A percentile compares a stretch with the other conserved stretches of the same genome.
Evolutionary conservation across 2,888 invertebrate species (phyloP).

Genomic region (Dasypolia templi): DNA sequence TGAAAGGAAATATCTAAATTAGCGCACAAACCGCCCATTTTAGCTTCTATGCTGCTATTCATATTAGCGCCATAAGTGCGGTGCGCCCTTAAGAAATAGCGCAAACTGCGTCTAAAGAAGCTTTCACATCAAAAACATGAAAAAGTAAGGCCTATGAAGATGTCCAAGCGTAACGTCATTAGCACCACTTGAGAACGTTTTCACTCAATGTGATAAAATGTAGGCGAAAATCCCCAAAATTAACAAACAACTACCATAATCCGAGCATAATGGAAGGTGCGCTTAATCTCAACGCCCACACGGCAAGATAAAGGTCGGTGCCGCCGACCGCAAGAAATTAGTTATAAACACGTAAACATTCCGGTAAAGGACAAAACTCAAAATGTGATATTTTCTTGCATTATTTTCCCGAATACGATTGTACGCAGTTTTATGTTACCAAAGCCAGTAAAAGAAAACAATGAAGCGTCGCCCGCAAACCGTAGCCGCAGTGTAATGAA

Average conservation of each 20-base stretch:
- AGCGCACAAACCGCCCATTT: too few species aligned
- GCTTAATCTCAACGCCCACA: slow-evolving; percentile 15
- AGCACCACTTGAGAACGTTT: slow-evolving; percentile 18
- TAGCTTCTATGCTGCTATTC: too few species aligned
- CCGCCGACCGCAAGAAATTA: slow-evolving; percentile 36
- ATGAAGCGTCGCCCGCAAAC: neutral
- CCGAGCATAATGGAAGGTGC: slow-evolving; percentile 7
- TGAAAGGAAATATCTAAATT: too few species aligned
- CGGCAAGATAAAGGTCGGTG: slow-evolving; percentile 18
- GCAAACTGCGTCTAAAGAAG: neutral
- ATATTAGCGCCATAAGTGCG: too few species aligned
- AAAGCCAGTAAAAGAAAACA: neutral
- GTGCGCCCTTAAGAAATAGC: too few species aligned
- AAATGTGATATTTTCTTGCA: neutral
- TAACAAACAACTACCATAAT: slow-evolving; percentile 31
- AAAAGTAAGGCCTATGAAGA: neutral
- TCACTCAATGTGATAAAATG: slow-evolving; percentile 38
- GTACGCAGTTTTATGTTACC: neutral
- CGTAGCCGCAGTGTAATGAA: neutral
- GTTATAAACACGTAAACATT: slow-evolving; percentile 45
- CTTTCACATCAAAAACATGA: neutral
- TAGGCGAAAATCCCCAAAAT: slow-evolving; percentile 33
- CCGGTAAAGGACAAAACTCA: neutral
- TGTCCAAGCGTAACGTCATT: slow-evolving; percentile 8
- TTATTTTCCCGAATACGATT: neutral